phyloP scores from a whole-genome alignment of 2,888 invertebrate species.

The Antheraea yamamai region DNA sequence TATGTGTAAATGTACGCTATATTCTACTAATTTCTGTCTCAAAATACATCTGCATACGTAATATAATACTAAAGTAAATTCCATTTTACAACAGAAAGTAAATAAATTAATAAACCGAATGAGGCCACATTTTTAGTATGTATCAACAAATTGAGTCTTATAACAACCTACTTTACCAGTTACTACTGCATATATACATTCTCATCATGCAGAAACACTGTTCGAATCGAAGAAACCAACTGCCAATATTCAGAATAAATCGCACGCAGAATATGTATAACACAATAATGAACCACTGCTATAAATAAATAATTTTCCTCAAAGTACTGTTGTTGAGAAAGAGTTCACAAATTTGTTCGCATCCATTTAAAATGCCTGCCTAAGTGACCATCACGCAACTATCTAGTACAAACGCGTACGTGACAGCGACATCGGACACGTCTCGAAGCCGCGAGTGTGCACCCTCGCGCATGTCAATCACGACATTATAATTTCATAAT shows the following conservation, averaged over 20 bases:
- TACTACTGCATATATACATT: not conserved
- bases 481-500: constrained; percentile 79
- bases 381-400: constrained; percentile 37
- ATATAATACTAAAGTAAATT: not conserved
- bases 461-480: constrained; percentile 68
- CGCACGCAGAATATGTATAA: constrained; percentile 1
- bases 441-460: constrained; percentile 48
- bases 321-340: constrained; percentile 18
- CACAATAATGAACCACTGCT: constrained; percentile 6
- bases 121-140: not conserved
- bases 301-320: constrained; percentile 16
- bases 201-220: not conserved
- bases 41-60: not conserved
- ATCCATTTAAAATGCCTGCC: constrained; percentile 31
- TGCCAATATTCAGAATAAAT: not conserved
- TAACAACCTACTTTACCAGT: not conserved
- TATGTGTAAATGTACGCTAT: not conserved
- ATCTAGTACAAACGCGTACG: constrained; percentile 43
- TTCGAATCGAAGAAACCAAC: not conserved
- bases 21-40: not conserved
- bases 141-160: not conserved
- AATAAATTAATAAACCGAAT: not conserved
- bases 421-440: constrained; percentile 56
- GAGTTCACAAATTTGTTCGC: constrained; percentile 26
- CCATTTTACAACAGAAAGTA: not conserved